These are phyloP conservation scores for Petrocephalus schoutedeni DNA, from an alignment of 2,797 vertebrate genomes.

Conservation along the genomic window DNA sequence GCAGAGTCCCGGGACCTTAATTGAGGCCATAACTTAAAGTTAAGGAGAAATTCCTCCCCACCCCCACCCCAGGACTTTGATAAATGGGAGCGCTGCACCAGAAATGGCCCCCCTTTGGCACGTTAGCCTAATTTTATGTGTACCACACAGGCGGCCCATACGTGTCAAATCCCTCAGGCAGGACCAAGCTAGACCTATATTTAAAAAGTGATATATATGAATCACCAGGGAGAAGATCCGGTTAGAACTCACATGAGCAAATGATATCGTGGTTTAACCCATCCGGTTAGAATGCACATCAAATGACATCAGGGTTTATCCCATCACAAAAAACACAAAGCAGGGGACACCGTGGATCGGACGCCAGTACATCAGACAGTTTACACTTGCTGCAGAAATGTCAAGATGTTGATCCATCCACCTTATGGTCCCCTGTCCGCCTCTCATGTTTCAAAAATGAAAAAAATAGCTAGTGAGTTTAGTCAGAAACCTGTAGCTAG, in stretches of 20 bases:
- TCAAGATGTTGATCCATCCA: background rate
- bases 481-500: background rate
- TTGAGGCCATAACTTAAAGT: conserved; percentile 20
- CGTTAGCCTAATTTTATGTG: background rate
- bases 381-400: background rate
- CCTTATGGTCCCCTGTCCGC: too few species aligned
- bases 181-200: background rate
- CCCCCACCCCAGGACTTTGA: background rate
- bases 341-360: background rate
- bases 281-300: too few species aligned
- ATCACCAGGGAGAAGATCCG: background rate
- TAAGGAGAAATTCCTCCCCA: conserved; percentile 7
- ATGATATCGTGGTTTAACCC: background rate
- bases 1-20: conserved; percentile 10
- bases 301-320: background rate
- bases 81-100: background rate
- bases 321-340: background rate
- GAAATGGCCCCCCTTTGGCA: background rate
- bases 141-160: conserved; percentile 1
- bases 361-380: background rate
- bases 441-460: background rate
- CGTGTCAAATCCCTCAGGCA: background rate
- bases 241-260: background rate
- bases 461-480: background rate
- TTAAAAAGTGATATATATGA: background rate